Base-by-base conservation (phyloP, 2,797 vertebrate genomes). In the Decapterus maruadsi region DNA sequence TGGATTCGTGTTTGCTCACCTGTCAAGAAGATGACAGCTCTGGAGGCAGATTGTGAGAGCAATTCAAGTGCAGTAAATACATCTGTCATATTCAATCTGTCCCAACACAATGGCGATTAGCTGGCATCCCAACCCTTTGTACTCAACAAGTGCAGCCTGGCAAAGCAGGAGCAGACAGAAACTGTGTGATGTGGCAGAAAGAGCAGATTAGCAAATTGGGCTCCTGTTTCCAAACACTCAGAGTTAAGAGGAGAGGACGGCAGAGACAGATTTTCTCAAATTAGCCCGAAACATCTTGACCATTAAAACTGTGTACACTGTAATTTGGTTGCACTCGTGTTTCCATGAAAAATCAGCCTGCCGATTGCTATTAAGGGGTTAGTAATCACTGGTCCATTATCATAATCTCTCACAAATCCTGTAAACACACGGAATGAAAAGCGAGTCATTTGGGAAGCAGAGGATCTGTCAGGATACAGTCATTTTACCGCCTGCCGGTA, bases 1-100 rank as follows among this genome's bases (percentile, higher is more conserved):
- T 65, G 19, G 9, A 69, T 73, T 74, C 36, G 48, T 78, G 55
- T 81, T 86, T 86, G 75, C 61, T 88, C 78, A 86, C 64, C 78
- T 80, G 76, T 83, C 81, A 66, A 40, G 34, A 57, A 29, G 57
- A 77, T 43, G 63, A 81, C 61, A 61, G 76, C 45, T 73, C 71
- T 56, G 62, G 62, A 55, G 38, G 50, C 51, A 42, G 75, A 70
- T 29, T 20, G 42, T 20, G 74, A 87, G 29, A 68, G 80, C 43
- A 61, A 56, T 68, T 72, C 64, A 71, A 36, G 68, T 72, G 63
- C 42, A 61, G 66, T 42, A 81, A 80, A 89, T 79, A 53, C 79
- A 84, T 78, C 72, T 79, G 77, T 46, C 81, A 75, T 67, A 17
- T 71, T 71, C 54, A 64, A 51, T 87, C 65, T 53, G 60, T 63